Percentiles rank a stretch among this genome's conserved stretches.
Conservation (phyloP, 1,140 invertebrate genomes). For the Trachelipus rathkii region DNA sequence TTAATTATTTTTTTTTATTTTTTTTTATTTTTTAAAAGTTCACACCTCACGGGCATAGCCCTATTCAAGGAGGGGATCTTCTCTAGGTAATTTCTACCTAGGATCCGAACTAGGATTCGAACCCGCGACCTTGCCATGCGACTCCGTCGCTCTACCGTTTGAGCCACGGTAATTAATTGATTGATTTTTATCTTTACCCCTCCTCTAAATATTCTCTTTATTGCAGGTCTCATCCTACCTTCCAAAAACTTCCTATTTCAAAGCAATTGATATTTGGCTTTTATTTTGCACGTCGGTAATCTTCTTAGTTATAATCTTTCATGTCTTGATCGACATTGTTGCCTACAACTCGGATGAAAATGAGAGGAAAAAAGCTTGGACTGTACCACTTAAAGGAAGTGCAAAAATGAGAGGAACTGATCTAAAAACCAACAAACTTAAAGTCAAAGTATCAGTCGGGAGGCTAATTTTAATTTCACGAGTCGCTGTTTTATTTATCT, state of each 20-base stretch:
- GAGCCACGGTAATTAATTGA: too few relatives aligned
- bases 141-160: too few relatives aligned
- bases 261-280: conserved; percentile 22
- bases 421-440: not conserved
- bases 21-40: too few relatives aligned
- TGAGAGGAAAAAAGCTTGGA: not conserved
- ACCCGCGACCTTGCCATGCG: too few relatives aligned
- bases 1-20: too few relatives aligned
- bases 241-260: conserved; percentile 20
- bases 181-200: too few relatives aligned
- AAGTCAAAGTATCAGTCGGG: not conserved
- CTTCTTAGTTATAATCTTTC: conserved; percentile 9
- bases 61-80: too few relatives aligned
- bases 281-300: not conserved
- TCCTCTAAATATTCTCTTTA: too few relatives aligned
- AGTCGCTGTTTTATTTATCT: not conserved
- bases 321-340: conserved; percentile 11
- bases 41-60: too few relatives aligned
- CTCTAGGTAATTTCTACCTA: too few relatives aligned
- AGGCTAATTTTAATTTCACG: not conserved
- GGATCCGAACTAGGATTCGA: too few relatives aligned
- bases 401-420: not conserved
- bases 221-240: too few relatives aligned
- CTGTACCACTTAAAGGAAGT: not conserved
- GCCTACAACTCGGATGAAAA: not conserved